Evolutionary conservation across 2,888 invertebrate species (phyloP).

Genomic region (Eurois occulta): DNA sequence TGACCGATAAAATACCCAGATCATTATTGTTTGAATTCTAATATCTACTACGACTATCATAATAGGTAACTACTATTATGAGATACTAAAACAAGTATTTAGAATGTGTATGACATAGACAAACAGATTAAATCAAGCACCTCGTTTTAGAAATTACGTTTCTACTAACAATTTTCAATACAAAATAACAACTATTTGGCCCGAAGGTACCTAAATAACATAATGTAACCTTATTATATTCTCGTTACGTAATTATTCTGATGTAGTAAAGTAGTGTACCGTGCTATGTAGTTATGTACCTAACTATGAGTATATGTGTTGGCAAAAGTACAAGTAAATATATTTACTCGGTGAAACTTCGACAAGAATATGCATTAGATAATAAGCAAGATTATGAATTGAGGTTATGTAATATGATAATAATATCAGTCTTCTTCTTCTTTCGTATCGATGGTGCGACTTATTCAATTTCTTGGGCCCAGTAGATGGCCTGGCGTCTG

Average conservation of each 20-base stretch:
- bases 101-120: background rate
- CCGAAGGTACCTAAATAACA: constrained; percentile 3
- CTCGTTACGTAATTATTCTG: constrained; percentile 25
- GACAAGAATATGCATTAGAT: background rate
- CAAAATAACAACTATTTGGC: constrained; percentile 8
- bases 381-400: constrained; percentile 2
- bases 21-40: background rate
- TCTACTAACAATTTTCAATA: constrained; percentile 1
- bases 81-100: background rate
- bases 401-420: background rate
- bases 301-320: constrained; percentile 1
- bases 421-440: no score
- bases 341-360: background rate
- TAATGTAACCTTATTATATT: constrained; percentile 13
- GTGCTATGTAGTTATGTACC: background rate
- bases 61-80: background rate
- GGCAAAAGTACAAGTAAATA: constrained; percentile 15
- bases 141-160: background rate
- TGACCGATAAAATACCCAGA: background rate
- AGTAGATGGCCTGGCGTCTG: no score
- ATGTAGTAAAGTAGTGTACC: constrained; percentile 9
- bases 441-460: no score
- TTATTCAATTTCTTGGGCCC: no score
- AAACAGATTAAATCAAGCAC: background rate
- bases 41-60: background rate